Conservation (phyloP, 2,888 invertebrate species). For the Zhuqinia jingwanae region DNA sequence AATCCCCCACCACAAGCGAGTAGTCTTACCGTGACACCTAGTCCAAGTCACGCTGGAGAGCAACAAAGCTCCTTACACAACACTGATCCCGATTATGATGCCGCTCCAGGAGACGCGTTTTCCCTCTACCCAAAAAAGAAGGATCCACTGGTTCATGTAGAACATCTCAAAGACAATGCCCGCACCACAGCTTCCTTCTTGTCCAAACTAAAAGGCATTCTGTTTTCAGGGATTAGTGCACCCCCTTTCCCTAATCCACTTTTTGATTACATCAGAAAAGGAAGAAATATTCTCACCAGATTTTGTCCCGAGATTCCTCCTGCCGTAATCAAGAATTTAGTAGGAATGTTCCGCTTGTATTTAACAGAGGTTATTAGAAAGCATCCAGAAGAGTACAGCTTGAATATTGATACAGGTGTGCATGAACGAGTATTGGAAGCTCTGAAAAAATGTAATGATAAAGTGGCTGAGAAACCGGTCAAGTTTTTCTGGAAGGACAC, state of each 20-base stretch:
- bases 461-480: background rate
- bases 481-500: constrained; percentile 21
- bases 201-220: constrained; percentile 58
- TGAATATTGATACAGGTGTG: constrained; percentile 44
- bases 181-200: constrained; percentile 61
- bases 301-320: constrained; percentile 56
- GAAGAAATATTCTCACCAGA: constrained; percentile 52
- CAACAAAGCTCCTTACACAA: background rate
- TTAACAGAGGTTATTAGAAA: constrained; percentile 51
- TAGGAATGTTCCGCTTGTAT: constrained; percentile 63
- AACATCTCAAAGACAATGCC: constrained; percentile 52
- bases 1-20: background rate
- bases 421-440: constrained; percentile 56
- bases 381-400: constrained; percentile 58
- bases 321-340: constrained; percentile 36
- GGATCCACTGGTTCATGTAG: constrained; percentile 36
- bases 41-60: background rate
- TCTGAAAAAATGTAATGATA: constrained; percentile 43
- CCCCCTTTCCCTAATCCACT: constrained; percentile 51
- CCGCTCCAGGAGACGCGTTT: constrained; percentile 12
- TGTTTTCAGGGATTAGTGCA: constrained; percentile 35
- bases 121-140: background rate
- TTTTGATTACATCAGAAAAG: constrained; percentile 62
- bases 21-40: background rate
- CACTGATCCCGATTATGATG: constrained; percentile 33